phyloP scores from a whole-genome alignment of 2,888 invertebrate genomes.

The Tachystola acroxantha region DNA sequence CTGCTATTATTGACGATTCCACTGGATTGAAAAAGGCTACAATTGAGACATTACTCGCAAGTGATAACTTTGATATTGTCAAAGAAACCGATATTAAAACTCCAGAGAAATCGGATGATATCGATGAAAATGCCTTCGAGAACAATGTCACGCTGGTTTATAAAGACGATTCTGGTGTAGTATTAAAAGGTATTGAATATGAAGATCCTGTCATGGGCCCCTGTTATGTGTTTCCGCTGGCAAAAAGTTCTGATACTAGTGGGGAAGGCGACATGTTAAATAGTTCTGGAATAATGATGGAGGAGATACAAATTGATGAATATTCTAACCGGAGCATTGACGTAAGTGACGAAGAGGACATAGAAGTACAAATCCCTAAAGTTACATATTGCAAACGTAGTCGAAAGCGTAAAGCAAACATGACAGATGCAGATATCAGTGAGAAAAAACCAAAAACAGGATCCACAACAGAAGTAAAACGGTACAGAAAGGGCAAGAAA shows the following conservation, averaged over 20 bases:
- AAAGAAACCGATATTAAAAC: neutral
- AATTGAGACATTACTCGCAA: too few species aligned
- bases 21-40: too few species aligned
- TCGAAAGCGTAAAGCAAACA: conserved; percentile 50
- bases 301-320: conserved; percentile 14
- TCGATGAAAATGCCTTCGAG: neutral
- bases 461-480: conserved; percentile 1
- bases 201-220: conserved; percentile 40
- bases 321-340: conserved; percentile 3
- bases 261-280: conserved; percentile 6
- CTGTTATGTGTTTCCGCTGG: conserved; percentile 42
- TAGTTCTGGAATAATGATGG: conserved; percentile 12
- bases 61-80: neutral
- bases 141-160: conserved; percentile 4
- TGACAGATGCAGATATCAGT: conserved; percentile 24
- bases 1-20: too few species aligned
- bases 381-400: conserved; percentile 38
- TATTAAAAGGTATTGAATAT: conserved; percentile 42
- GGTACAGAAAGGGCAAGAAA: conserved; percentile 52
- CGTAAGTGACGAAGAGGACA: conserved; percentile 21
- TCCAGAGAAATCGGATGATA: neutral
- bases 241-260: conserved; percentile 12
- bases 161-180: conserved; percentile 26
- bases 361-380: conserved; percentile 38
- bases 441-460: conserved; percentile 6